Base-by-base conservation (phyloP, 2,113 vertebrate species). In the Coptodon bakossiorum region DNA sequence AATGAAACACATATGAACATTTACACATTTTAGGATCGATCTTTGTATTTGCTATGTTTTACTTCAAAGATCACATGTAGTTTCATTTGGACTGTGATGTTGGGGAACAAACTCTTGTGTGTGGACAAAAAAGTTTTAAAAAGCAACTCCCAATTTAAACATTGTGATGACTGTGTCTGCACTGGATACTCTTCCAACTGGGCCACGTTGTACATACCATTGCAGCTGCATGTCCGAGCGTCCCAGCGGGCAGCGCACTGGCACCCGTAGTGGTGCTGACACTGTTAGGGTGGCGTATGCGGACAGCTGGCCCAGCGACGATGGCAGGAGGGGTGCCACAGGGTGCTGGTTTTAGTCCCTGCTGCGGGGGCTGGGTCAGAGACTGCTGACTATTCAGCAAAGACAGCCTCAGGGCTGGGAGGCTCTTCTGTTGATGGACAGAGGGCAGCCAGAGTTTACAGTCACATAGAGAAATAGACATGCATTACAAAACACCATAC, bases 401-500 rank as follows among this genome's bases (percentile, higher is more conserved):
- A 90, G 97, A 98, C 93, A 98, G 95, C 94, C 97, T 96, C 92
- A 98, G 92, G 85, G 97, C 97, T 78, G 97, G 97, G 53, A 98
- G 97, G 95, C 97, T 98, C 94, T 98, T 98, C 97, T 98, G 93
- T 92, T 95, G 91, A 94, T 27, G 91, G 66, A 24, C 66, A 89
- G 73, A 89, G 79, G 82, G 61, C 85, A 89, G 85, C 36, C 81
- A 92, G 50, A 87, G 88, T 80, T 94, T 89, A 80, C 3, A 89
- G 82, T 90, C 68, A 85, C 5, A 81, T 61, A 88, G 40, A 22
- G 82, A 92, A 84, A 86, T 22, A 93, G 36, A 88, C 79, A 87
- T 82, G 61, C 29, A 76, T 13, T 66, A 86, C 36, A 76, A 84
- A 86, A 83, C 12, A 34, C 4, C 29, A 83, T 6, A 68, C 48